phyloP scores from a whole-genome alignment of 2,113 vertebrate genomes.

The Ovis aries region ARS-UI_Ramb_v3.0 NC_056069.1:18966001-18966500 shows the following conservation, averaged over 20 bases:
- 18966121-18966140: not conserved
- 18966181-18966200: not conserved
- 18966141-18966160: not conserved
- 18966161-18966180: not conserved
- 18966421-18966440: not conserved
- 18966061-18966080: slow-evolving; percentile 7
- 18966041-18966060: not conserved
- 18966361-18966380: not conserved
- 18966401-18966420: not conserved
- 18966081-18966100: not conserved
- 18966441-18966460: not conserved
- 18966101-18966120: not conserved
- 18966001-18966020: not conserved
- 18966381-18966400: not conserved
- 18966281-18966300: not conserved
- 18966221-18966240: not conserved
- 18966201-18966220: not conserved
- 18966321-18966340: not conserved
- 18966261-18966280: not conserved
- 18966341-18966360: not conserved
- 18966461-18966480: not conserved
- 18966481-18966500: not conserved
- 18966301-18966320: not conserved
- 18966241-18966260: not conserved
- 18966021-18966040: not conserved